phyloP scores from a whole-genome alignment of 1,140 invertebrate species.

The Temnothorax curvispinosus region DNA sequence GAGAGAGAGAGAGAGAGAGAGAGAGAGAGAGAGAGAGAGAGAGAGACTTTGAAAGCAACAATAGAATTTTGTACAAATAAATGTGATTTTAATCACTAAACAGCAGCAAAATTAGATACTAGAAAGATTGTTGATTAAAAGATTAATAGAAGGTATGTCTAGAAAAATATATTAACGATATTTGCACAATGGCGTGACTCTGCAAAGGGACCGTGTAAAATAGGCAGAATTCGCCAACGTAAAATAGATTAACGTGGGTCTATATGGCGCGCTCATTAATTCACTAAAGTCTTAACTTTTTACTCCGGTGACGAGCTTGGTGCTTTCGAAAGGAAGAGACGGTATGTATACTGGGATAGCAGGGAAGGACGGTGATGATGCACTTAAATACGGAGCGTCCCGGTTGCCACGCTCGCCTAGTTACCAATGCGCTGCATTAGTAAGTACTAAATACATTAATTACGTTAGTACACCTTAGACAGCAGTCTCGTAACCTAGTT shows the following conservation, averaged over 20 bases:
- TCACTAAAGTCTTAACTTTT: neutral
- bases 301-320: neutral
- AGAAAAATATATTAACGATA: neutral
- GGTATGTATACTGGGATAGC: neutral
- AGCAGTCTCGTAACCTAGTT: slow-evolving; percentile 17
- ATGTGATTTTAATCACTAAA: too few relatives aligned
- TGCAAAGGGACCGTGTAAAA: neutral
- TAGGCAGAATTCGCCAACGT: neutral
- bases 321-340: slow-evolving; percentile 22
- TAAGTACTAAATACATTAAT: slow-evolving; percentile 50
- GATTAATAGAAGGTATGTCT: neutral
- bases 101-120: neutral
- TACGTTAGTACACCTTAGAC: slow-evolving; percentile 36
- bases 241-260: neutral
- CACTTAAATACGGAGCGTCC: slow-evolving; percentile 16
- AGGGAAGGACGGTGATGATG: neutral
- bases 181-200: neutral
- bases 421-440: slow-evolving; percentile 17
- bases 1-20: neutral
- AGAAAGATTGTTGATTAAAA: neutral
- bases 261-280: slow-evolving; percentile 4
- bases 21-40: too few relatives aligned
- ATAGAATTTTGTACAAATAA: neutral
- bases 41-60: neutral
- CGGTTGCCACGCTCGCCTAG: slow-evolving; percentile 3